Base-by-base conservation (phyloP, 2,113 vertebrate species). In the Tachuris rubrigastra region DNA sequence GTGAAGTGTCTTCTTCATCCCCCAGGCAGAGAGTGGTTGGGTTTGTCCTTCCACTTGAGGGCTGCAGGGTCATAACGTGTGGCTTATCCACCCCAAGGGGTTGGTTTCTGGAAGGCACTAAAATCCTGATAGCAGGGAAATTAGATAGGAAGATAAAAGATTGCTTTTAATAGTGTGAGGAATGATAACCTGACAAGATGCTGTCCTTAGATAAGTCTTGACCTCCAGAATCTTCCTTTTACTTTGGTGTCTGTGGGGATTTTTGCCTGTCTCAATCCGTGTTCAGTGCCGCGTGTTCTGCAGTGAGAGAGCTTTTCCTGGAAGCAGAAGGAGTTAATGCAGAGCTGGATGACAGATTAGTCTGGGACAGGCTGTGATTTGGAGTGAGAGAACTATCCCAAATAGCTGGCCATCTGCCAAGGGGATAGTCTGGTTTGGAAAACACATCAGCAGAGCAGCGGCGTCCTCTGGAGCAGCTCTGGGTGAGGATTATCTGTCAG, bases 311-410 rank as follows among this genome's bases (percentile, higher is more conserved):
- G 13, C 49, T 59, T 79, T 67, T 59, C 55, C 37, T 58, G 11
- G 47, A 78, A 90, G 60, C 71, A 44, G 90, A 66, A 91, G 75
- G 91, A 59, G 85, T 94, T 97, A 96, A 93, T 50, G 52, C 83
- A 87, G 86, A 87, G 75, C 33, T 46, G 92, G 84, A 93, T 90
- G 86, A 90, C 59, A 77, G 88, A 76, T 95, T 50, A 91, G 72
- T 41, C 80, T 46, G 47, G 94, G 93, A 85, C 88, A 67, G 78
- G 60, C 91, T 95, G 90, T 94, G 91, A 88, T 95, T 85, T 94
- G 84, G 89, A 94, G 92, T 31, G 35, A 87, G 78, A 85, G 74
- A 96, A 12, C 68, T 47, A 81, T 95, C 92, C 87, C 71, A 89
- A 91, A 85, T 60, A 77, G 88, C 76, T 96, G 96, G 84, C 75